Evolutionary conservation across 1,140 invertebrate species (phyloP).

Genomic region (Pentalonia nigronervosa): DNA sequence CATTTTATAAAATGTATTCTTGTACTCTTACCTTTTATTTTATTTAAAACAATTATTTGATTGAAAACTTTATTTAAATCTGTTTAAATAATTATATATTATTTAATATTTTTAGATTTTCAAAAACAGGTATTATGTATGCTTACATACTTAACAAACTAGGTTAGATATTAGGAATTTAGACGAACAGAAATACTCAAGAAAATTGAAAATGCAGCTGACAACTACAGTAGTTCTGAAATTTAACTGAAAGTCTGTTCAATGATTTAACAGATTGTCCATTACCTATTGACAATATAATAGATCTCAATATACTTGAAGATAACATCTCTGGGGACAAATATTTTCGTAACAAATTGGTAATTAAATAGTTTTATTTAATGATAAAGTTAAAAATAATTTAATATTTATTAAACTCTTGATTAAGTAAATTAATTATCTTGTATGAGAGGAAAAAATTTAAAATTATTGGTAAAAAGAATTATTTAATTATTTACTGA

Average conservation of each 20-base stretch:
- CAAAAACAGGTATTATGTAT: neutral
- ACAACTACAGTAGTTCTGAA: no score
- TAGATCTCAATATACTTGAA: neutral
- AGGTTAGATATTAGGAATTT: neutral
- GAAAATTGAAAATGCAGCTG: neutral
- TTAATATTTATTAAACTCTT: neutral
- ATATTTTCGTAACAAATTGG: neutral
- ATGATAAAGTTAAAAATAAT: neutral
- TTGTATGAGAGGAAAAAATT: neutral
- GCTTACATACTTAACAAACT: neutral
- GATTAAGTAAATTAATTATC: neutral
- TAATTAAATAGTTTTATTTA: neutral
- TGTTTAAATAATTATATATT: no score
- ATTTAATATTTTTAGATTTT: constrained; percentile 4
- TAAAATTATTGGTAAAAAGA: neutral
- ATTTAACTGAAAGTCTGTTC: neutral
- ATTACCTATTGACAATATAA: neutral
- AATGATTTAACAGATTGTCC: neutral
- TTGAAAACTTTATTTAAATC: no score
- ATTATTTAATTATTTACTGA: no score
- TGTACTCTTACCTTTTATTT: no score
- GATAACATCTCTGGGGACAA: neutral
- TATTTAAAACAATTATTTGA: no score
- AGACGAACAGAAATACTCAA: neutral
- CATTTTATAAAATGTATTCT: no score